A percentile compares a stretch with the other conserved stretches of the same genome.
Evolutionary conservation across 2,113 vertebrate species (phyloP).

Genomic region (Lycocorax pyrrhopterus): DNA sequence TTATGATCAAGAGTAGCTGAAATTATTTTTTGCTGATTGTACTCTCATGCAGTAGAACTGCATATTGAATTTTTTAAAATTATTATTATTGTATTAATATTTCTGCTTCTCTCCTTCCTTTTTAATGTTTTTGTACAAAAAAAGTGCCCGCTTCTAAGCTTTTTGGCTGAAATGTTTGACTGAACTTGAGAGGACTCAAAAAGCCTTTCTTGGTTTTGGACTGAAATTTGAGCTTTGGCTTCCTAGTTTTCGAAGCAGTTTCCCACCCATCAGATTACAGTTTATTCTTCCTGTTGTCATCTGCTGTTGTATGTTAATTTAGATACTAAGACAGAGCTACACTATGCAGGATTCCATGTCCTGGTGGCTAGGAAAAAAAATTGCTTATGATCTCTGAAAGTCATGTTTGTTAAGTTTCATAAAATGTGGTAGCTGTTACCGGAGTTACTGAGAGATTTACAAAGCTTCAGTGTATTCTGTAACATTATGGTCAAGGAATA

Average conservation of each 20-base stretch:
- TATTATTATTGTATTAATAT: not conserved
- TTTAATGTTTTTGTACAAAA: not conserved
- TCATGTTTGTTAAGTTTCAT: not conserved
- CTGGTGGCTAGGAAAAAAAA: not conserved
- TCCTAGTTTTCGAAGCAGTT: not conserved
- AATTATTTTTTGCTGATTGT: not conserved
- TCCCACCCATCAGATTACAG: not conserved
- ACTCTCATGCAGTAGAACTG: not conserved
- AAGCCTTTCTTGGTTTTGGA: not conserved
- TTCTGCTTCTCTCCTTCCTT: not conserved
- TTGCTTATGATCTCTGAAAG: not conserved
- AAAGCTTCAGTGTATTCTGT: not conserved
- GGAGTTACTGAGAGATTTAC: not conserved
- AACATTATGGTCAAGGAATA: not conserved
- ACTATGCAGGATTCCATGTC: not conserved
- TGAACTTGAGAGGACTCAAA: not conserved
- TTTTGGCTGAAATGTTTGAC: not conserved
- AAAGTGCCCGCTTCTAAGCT: not conserved
- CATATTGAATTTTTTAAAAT: not conserved
- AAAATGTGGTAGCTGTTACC: not conserved
- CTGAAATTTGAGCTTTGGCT: not conserved
- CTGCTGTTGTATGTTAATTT: not conserved
- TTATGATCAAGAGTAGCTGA: not conserved
- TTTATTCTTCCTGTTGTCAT: not conserved
- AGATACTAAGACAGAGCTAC: not conserved